Evolutionary conservation across 1,140 invertebrate species (phyloP).

Genomic region (Diachasmimorpha longicaudata): DNA sequence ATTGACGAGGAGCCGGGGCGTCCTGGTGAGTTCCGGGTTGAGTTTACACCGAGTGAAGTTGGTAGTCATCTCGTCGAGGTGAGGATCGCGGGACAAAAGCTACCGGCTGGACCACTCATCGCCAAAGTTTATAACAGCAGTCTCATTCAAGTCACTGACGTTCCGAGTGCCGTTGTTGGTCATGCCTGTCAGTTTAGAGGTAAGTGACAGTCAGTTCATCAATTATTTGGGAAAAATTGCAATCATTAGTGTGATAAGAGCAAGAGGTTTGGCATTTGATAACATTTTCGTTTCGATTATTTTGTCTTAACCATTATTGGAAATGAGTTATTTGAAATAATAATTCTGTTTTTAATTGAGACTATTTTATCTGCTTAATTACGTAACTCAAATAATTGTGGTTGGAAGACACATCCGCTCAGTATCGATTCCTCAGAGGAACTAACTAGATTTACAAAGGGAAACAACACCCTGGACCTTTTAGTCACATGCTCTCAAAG

Average conservation of each 20-base stretch:
- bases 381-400: too few relatives aligned
- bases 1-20: slow-evolving; percentile 77
- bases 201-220: slow-evolving; percentile 51
- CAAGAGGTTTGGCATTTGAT: too few relatives aligned
- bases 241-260: neutral
- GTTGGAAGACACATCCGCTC: too few relatives aligned
- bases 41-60: slow-evolving; percentile 90
- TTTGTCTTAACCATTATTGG: too few relatives aligned
- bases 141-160: slow-evolving; percentile 89
- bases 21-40: slow-evolving; percentile 82
- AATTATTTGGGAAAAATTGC: neutral
- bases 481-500: too few relatives aligned
- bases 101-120: slow-evolving; percentile 83
- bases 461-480: too few relatives aligned
- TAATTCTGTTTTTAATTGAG: too few relatives aligned
- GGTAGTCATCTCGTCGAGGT: slow-evolving; percentile 91
- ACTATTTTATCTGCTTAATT: too few relatives aligned
- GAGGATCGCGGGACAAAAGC: slow-evolving; percentile 82
- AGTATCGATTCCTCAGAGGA: too few relatives aligned
- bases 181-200: slow-evolving; percentile 93
- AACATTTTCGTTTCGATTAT: too few relatives aligned
- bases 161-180: slow-evolving; percentile 88
- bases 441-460: too few relatives aligned
- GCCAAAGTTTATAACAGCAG: slow-evolving; percentile 93
- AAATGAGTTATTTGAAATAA: too few relatives aligned